A percentile compares a stretch with the other conserved stretches of the same genome.
phyloP scores from a whole-genome alignment of 53 echinoderm and acorn worm genomes.

The Arbacia lixula region DNA sequence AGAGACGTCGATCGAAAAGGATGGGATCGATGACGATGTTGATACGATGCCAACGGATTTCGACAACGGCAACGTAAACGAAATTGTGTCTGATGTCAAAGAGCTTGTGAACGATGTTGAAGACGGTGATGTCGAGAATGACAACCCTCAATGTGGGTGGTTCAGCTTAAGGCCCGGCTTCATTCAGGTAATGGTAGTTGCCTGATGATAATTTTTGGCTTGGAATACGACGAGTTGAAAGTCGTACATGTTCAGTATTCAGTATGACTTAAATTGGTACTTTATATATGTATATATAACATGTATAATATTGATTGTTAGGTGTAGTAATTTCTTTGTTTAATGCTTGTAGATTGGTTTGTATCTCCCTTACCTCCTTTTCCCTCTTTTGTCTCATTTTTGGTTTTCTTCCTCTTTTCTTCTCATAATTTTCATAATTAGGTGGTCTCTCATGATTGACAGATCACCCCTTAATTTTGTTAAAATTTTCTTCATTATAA shows the following conservation, averaged over 20 bases:
- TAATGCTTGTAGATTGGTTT: too few relatives aligned
- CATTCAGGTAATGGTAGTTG: conserved; percentile 41
- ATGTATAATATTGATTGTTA: not conserved
- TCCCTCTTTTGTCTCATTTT: too few relatives aligned
- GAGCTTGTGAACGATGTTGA: not conserved
- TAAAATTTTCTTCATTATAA: too few relatives aligned
- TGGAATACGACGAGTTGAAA: not conserved
- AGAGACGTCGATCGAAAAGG: too few relatives aligned
- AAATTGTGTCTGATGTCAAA: not conserved
- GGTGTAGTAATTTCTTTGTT: not conserved
- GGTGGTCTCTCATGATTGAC: too few relatives aligned
- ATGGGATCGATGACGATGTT: too few relatives aligned
- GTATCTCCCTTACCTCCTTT: too few relatives aligned
- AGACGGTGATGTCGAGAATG: conserved; percentile 52
- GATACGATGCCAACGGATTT: too few relatives aligned
- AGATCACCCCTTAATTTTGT: too few relatives aligned
- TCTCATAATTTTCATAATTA: too few relatives aligned
- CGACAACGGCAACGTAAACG: not conserved
- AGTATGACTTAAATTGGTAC: not conserved
- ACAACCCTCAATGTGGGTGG: conserved; percentile 68
- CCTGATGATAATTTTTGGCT: too few relatives aligned
- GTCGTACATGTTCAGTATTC: not conserved
- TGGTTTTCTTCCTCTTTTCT: too few relatives aligned
- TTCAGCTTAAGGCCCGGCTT: conserved; percentile 48
- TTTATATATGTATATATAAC: not conserved